A percentile compares a stretch with the other conserved stretches of the same genome.
These are phyloP conservation scores for Acestrorhynchus altus DNA, from an alignment of 2,797 vertebrate genomes.

Conservation along the genomic window DNA sequence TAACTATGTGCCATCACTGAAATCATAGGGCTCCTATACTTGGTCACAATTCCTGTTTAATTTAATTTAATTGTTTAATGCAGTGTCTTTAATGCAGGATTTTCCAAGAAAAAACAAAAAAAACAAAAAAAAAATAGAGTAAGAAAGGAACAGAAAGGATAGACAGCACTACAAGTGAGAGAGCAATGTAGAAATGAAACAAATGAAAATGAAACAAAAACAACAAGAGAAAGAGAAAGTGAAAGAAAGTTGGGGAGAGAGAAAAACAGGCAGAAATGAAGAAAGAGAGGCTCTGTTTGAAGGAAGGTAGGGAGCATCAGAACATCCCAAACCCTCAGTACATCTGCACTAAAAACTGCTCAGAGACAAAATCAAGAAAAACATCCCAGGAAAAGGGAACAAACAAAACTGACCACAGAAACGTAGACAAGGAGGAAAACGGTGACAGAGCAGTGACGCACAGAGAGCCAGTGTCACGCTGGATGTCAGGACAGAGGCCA, in stretches of 20 bases:
- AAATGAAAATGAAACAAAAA: too few relatives aligned
- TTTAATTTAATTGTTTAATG: too few relatives aligned
- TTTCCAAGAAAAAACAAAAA: too few relatives aligned
- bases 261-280: neutral
- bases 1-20: too few relatives aligned
- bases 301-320: neutral
- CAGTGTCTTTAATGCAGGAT: too few relatives aligned
- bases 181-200: too few relatives aligned
- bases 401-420: neutral
- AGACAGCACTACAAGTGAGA: too few relatives aligned
- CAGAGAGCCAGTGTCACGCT: slow-evolving; percentile 31
- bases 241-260: neutral
- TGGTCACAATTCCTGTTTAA: too few relatives aligned
- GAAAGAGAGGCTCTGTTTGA: neutral
- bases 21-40: too few relatives aligned
- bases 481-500: slow-evolving; percentile 29
- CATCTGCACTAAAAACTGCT: too few relatives aligned
- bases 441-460: slow-evolving; percentile 3
- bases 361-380: neutral
- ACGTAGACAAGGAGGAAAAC: neutral
- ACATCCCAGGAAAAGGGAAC: neutral
- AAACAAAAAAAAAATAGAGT: too few relatives aligned
- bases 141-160: too few relatives aligned
- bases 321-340: neutral
- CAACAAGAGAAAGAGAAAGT: neutral